These are phyloP conservation scores for Hedya salicella DNA, from an alignment of 2,888 invertebrate species.

Conservation along the genomic window DNA sequence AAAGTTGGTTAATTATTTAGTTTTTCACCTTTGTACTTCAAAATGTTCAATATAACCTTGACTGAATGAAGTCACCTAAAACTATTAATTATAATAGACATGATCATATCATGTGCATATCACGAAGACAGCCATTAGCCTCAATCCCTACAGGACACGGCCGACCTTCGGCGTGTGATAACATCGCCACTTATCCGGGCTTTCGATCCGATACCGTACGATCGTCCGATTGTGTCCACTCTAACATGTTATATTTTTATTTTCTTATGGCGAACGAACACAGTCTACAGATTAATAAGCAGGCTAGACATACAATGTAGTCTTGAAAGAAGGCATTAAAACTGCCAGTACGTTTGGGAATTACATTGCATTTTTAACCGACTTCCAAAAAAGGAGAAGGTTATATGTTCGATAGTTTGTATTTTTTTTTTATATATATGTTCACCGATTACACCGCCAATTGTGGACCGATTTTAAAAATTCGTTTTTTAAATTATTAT, in stretches of 20 bases:
- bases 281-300: neutral
- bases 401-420: no score
- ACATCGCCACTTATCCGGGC: constrained; percentile 59
- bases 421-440: no score
- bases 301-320: neutral
- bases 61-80: constrained; percentile 32
- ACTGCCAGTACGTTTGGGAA: no score
- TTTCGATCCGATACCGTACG: constrained; percentile 57
- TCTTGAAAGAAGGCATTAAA: no score
- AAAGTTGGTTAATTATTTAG: no score
- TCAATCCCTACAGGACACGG: constrained; percentile 72
- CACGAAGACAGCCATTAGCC: constrained; percentile 70
- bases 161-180: constrained; percentile 71
- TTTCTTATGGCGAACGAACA: constrained; percentile 1
- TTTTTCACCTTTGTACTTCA: constrained; percentile 23
- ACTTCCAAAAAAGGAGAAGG: no score
- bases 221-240: constrained; percentile 59
- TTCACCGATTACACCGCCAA: no score
- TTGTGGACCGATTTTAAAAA: no score
- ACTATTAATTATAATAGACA: constrained; percentile 41
- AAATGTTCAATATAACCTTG: constrained; percentile 22
- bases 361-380: no score
- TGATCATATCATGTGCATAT: constrained; percentile 51
- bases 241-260: constrained; percentile 51
- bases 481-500: no score